A percentile compares a stretch with the other conserved stretches of the same genome.
phyloP scores from a whole-genome alignment of 2,797 vertebrate species.

The Sylvia borin region DNA sequence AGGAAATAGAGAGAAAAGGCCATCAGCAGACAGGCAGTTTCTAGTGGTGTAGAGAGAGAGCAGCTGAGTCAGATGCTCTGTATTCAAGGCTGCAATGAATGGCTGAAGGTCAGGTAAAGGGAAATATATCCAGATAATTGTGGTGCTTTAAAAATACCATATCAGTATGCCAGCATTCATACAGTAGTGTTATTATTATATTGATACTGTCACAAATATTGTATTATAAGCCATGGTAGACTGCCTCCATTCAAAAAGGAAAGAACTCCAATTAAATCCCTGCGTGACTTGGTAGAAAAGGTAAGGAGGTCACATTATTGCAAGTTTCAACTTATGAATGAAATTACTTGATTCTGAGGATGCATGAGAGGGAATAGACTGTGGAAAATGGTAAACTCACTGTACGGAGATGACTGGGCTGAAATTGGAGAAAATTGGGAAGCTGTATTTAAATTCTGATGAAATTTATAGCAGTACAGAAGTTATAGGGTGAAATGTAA shows the following conservation, averaged over 20 bases:
- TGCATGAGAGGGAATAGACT: neutral
- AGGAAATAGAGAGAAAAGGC: neutral
- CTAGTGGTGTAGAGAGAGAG: neutral
- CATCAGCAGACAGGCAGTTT: neutral
- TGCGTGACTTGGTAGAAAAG: neutral
- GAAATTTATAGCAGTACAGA: neutral
- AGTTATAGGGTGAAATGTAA: neutral
- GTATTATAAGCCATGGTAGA: neutral
- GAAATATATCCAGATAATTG: neutral
- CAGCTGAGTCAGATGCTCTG: slow-evolving; percentile 15
- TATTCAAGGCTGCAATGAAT: neutral
- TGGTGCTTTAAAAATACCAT: neutral
- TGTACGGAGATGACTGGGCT: neutral
- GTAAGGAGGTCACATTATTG: neutral
- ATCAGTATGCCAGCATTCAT: neutral
- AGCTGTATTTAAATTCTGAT: neutral
- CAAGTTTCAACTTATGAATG: neutral
- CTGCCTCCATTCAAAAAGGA: neutral
- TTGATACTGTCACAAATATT: neutral
- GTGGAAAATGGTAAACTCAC: neutral
- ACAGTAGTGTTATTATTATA: neutral
- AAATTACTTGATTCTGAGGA: neutral
- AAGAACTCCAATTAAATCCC: neutral
- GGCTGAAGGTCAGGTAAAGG: neutral
- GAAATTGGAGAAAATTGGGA: neutral